Base-by-base conservation (phyloP, 2,888 invertebrate genomes). In the Platycheirus albimanus region DNA sequence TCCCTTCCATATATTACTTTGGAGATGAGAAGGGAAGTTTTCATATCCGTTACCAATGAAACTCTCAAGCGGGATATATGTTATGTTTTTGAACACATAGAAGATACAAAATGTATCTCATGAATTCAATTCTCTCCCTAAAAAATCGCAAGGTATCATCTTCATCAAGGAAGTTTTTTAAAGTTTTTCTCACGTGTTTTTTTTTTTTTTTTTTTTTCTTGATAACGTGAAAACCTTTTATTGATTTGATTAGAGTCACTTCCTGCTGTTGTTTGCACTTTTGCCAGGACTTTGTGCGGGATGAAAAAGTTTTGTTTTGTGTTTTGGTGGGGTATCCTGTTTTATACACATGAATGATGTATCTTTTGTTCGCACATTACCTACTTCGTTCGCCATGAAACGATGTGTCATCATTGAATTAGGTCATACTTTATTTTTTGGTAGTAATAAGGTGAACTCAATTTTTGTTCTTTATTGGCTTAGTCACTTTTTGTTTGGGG, bases 181-280 rank as follows among this genome's bases (percentile, higher is more conserved):
- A 71, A 67, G 54, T 67, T 72, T 83, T 56, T 3, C 72, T 56
- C 72, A 78, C 81, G 71, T 72, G 71, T 43, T 49, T 24, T 51
- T 36, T 28, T 24, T 19, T 54, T 72, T 51, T 47, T 41, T 43
- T 49, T 24, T 51, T 36, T 28, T 24, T 19, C 47, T 72, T 51
- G 38, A 33, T 33, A 20, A 43, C 61, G 67, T 43, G 49, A 56
- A 77, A 78, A 78, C 61, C 78, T 81, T 77, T 41, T 49, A 69
- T 77, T 77, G 67, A 83, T 83, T 83, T 78, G 77, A 83, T 83
- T 78, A 83, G 81, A 77, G 72, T 78, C 72, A 56, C 67, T 64
- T 49, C 36, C 67, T 78, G 77, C 63, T 78, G 66, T 67, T 83
- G 77, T 63, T 52, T 72, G 72, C 77, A 72, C 33, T 72, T 81